Evolutionary conservation across 1,140 invertebrate genomes (phyloP).

Genomic region (Spodoptera litura): DNA sequence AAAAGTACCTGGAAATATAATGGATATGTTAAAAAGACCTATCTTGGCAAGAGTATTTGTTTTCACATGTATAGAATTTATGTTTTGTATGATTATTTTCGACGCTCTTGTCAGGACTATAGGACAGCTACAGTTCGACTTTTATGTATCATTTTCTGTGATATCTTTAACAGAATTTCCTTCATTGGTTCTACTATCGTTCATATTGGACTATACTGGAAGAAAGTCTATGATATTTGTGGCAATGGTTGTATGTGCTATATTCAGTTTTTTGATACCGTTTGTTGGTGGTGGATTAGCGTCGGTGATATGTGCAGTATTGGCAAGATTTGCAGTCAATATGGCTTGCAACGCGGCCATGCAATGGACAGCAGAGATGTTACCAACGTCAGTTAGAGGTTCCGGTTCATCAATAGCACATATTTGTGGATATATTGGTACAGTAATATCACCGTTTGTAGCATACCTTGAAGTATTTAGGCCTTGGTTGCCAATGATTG

Average conservation of each 20-base stretch:
- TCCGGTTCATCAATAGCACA: constrained; percentile 88
- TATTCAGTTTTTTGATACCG: constrained; percentile 67
- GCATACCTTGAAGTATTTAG: constrained; percentile 68
- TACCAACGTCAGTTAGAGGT: constrained; percentile 89
- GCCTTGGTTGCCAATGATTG: constrained; percentile 89
- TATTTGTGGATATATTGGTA: constrained; percentile 85
- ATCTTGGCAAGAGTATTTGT: constrained; percentile 70
- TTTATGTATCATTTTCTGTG: constrained; percentile 75
- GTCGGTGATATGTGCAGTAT: constrained; percentile 70
- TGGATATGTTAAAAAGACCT: constrained; percentile 67
- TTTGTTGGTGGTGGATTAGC: constrained; percentile 65
- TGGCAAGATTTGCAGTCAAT: constrained; percentile 73
- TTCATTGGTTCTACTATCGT: constrained; percentile 67
- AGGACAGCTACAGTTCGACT: constrained; percentile 70
- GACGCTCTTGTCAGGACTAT: constrained; percentile 73
- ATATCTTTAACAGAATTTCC: constrained; percentile 78
- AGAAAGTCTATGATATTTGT: constrained; percentile 67
- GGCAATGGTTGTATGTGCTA: constrained; percentile 56
- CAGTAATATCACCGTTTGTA: constrained; percentile 71
- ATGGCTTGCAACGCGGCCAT: constrained; percentile 66
- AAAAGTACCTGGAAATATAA: constrained; percentile 55
- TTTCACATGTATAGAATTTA: constrained; percentile 67
- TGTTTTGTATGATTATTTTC: constrained; percentile 69
- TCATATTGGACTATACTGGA: constrained; percentile 73
- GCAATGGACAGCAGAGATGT: constrained; percentile 76